phyloP scores from a whole-genome alignment of 2,888 invertebrate genomes.

The Thereva unica region DNA sequence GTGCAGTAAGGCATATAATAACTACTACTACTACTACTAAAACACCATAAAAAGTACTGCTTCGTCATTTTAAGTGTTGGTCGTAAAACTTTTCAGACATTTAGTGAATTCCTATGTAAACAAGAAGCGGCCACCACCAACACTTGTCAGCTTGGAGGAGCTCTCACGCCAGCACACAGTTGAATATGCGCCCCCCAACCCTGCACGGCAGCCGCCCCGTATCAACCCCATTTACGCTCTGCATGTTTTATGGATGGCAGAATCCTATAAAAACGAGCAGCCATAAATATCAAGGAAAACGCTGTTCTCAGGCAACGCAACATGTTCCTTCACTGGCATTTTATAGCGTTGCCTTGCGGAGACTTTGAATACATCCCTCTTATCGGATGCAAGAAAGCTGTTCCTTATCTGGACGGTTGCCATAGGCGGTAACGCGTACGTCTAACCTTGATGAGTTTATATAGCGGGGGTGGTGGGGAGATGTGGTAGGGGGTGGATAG shows the following conservation, averaged over 20 bases:
- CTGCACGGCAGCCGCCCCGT: no score
- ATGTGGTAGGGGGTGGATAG: no score
- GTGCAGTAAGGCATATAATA: no score
- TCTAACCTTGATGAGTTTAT: no score
- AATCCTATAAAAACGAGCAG: neutral
- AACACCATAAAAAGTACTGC: no score
- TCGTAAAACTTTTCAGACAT: slow-evolving; percentile 20
- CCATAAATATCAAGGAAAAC: slow-evolving; percentile 20
- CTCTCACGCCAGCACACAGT: neutral
- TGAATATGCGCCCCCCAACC: no score
- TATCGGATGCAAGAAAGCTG: no score
- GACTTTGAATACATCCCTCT: no score
- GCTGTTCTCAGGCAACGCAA: slow-evolving; percentile 2
- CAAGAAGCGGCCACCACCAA: slow-evolving; percentile 1
- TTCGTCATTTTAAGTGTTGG: slow-evolving; percentile 18
- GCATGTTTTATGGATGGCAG: slow-evolving; percentile 3
- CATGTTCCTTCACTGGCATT: slow-evolving; percentile 8
- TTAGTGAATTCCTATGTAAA: slow-evolving; percentile 29
- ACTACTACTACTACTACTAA: no score
- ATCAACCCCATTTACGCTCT: neutral
- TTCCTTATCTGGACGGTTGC: no score
- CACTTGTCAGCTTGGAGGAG: neutral
- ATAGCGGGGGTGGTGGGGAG: no score
- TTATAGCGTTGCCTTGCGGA: neutral
- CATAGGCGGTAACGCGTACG: no score